These are phyloP conservation scores for Syngnathus acus DNA, from an alignment of 2,797 vertebrate genomes.

Conservation along the genomic window DNA sequence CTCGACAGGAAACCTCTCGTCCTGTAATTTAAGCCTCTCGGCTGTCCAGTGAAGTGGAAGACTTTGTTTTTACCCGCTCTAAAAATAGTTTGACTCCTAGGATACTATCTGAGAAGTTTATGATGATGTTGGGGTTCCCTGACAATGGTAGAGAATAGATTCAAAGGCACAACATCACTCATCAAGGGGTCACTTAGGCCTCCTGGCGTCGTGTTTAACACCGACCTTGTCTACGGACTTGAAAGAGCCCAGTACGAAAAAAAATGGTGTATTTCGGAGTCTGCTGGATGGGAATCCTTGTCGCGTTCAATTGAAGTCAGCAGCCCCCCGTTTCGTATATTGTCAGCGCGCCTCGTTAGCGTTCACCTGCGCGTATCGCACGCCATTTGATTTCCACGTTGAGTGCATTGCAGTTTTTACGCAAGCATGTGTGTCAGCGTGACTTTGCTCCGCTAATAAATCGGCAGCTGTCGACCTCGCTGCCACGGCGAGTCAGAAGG, in stretches of 20 bases:
- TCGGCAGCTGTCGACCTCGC: slow-evolving; percentile 56
- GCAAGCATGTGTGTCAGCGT: slow-evolving; percentile 28
- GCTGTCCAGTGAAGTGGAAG: slow-evolving; percentile 11
- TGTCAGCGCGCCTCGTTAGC: slow-evolving; percentile 5
- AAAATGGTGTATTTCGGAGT: slow-evolving; percentile 24
- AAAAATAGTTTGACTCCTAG: too few species aligned
- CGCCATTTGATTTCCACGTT: neutral
- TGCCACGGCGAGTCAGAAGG: slow-evolving; percentile 43
- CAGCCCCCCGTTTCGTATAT: neutral
- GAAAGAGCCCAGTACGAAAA: slow-evolving; percentile 27
- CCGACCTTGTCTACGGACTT: slow-evolving; percentile 32
- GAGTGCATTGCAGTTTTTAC: slow-evolving; percentile 12
- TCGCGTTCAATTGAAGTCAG: slow-evolving; percentile 15
- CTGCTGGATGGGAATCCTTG: slow-evolving; percentile 26
- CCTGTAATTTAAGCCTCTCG: slow-evolving; percentile 35
- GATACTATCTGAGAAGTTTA: neutral
- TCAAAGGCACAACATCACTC: slow-evolving; percentile 41
- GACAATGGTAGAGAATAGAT: slow-evolving; percentile 27
- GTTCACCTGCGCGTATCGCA: neutral
- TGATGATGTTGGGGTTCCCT: neutral
- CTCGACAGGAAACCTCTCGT: slow-evolving; percentile 12
- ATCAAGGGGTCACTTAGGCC: slow-evolving; percentile 22
- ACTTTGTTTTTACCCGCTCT: neutral
- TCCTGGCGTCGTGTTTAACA: slow-evolving; percentile 32
- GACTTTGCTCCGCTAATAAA: slow-evolving; percentile 53